Base-by-base conservation (phyloP, 2,888 invertebrate genomes). In the Ethmia dodecea region DNA sequence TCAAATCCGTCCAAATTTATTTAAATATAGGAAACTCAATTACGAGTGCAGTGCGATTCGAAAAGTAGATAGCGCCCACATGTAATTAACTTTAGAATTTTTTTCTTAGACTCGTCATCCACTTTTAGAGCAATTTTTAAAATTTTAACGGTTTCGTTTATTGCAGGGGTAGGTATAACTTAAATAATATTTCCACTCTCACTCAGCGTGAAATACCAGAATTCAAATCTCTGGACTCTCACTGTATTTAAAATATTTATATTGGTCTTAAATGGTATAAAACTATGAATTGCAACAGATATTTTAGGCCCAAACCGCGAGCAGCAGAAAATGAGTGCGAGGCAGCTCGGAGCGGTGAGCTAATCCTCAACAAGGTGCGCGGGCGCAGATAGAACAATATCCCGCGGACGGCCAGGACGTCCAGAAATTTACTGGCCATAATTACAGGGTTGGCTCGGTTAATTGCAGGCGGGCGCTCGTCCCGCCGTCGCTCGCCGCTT, bases 341-440 rank as follows among this genome's bases (percentile, higher is more conserved):
- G 22, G 47, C 26, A 8, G 10, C 26, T 3, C 11, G 42, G 18
- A 35, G 20, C 28, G 18, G 28, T 62, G 56, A 68, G 71, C 68
- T 81, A 77, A 80, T 76, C 78, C 70, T 57, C 62, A 66, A 63
- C 58, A 59, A 65, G 61, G 60, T 49, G 47, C 46, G 50, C 55
- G 73, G 81, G 47, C 46, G 50, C 55, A 74, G 81, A 84, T 79
- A 84, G 79, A 83, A 79, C 79, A 80, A 80, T 81, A 79, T 72
- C 72, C 55, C 54, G 60, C 55, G 52, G 63, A 55, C 38, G 31
- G 16, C 30, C 34, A 34, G 56, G 67, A 66, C 89, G 89, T 90
- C 90, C 88, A 89, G 89, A 90, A 90, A 92, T 92, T 92, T 92
- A 92, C 92, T 91, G 92, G 88, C 91, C 91, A 90, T 92, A 92